Evolutionary conservation across 2,797 vertebrate genomes (phyloP).

Genomic region (Poeciliopsis presidionis): DNA sequence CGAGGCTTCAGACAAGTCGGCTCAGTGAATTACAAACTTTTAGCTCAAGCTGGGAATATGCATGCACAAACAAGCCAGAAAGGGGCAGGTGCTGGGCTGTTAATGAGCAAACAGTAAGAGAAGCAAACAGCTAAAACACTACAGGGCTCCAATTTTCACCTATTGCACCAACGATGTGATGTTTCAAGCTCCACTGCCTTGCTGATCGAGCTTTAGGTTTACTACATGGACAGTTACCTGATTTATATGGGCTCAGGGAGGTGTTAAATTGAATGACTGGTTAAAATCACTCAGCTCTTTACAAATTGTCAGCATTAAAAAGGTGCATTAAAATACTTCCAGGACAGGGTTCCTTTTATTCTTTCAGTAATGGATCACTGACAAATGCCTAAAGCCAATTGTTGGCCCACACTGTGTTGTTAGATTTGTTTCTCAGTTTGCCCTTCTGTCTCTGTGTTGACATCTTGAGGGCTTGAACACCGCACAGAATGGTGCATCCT

Average conservation of each 20-base stretch:
- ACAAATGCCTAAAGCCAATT: slow-evolving; percentile 22
- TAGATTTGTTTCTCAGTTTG: slow-evolving; percentile 68
- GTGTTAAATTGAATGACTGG: slow-evolving; percentile 10
- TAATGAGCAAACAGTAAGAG: slow-evolving; percentile 18
- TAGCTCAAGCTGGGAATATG: slow-evolving; percentile 10
- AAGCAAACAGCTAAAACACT: slow-evolving; percentile 14
- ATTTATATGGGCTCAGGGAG: background rate
- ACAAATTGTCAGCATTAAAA: slow-evolving; percentile 19
- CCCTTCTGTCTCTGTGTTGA: slow-evolving; percentile 63
- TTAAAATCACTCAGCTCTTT: slow-evolving; percentile 9
- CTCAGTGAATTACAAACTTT: slow-evolving; percentile 54
- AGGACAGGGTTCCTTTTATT: slow-evolving; percentile 13
- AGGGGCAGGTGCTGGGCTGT: slow-evolving; percentile 11
- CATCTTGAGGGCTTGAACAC: slow-evolving; percentile 63
- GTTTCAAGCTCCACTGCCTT: slow-evolving; percentile 4
- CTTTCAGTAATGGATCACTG: slow-evolving; percentile 18
- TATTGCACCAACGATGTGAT: slow-evolving; percentile 7
- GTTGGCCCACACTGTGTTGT: slow-evolving; percentile 49
- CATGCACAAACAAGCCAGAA: slow-evolving; percentile 5
- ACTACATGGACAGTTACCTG: slow-evolving; percentile 22
- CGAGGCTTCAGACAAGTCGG: slow-evolving; percentile 38
- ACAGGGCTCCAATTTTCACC: slow-evolving; percentile 7
- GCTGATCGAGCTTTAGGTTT: background rate
- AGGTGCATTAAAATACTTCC: slow-evolving; percentile 1
- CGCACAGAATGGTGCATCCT: slow-evolving; percentile 56